Base-by-base conservation (phyloP, 2,888 invertebrate genomes). In the Mythimna impura region DNA sequence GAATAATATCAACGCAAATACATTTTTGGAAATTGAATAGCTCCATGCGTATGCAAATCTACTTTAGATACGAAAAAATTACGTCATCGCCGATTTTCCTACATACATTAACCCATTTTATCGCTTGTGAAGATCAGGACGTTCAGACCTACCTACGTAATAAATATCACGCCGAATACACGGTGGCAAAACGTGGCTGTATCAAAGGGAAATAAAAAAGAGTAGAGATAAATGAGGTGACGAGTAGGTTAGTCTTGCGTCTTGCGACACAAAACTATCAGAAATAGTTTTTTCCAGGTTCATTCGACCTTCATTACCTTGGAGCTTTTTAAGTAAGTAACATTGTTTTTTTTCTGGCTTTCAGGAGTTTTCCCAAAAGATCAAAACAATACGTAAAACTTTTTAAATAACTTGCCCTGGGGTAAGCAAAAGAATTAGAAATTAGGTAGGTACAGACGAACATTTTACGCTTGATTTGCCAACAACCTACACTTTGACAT, bases 61-160 rank as follows among this genome's bases (percentile, higher is more conserved):
- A 71, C 71, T 76, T 78, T 71, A 71, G 57, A 65, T 50, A 78
- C 14, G 34, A 65, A 64, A 72, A 71, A 78, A 71, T 62, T 71
- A 78, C 55, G 25, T 55, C 71, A 62, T n/a, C 55, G 14, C 14
- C 36, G 61, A 57, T 43, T 66, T 76, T 62, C 55, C 34, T 25
- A 52, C 58, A 60, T 17, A 75, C 58, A 75, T 73, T 50, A 52
- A 34, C n/a, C n/a, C 22, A 25, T 52, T 43, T 76, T 76, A 73
- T 73, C 76, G 25, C 25, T 36, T n/a, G n/a, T 43, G 52, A 66
- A 25, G 43, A 52, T 74, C 60, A 20, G 76, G n/a, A 52, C 43
- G 66, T 76, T 73, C 12, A 40, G 54, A 57, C 43, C 22, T 60
- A 25, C 43, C 22, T 60, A 25, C 43, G 36, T 58, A 43, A 65